These are phyloP conservation scores for Drosophila algonquin DNA, from an alignment of 2,888 invertebrate species.

Conservation along the genomic window DNA sequence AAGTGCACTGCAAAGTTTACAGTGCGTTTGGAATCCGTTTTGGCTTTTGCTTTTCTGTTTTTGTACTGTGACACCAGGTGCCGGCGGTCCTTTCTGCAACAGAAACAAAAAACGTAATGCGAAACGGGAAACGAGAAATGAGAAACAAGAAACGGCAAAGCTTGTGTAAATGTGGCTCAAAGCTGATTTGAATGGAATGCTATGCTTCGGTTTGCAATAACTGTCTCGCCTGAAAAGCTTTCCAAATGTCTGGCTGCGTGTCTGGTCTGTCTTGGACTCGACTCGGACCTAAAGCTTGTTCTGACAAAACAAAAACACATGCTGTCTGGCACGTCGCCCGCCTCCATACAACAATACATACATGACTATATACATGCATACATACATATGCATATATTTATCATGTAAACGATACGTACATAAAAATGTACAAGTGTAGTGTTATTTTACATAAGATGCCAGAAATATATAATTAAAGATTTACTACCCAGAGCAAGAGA, in stretches of 20 bases:
- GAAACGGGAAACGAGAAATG: neutral
- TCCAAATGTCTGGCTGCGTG: neutral
- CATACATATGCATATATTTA: neutral
- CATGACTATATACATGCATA: neutral
- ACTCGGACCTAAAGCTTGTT: neutral
- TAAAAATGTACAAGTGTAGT: conserved; percentile 3
- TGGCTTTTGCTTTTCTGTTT: conserved; percentile 34
- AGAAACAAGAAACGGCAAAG: neutral
- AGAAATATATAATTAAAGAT: neutral
- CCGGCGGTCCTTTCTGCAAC: conserved; percentile 37
- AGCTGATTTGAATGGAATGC: neutral
- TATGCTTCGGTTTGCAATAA: too few relatives aligned
- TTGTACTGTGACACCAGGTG: conserved; percentile 76
- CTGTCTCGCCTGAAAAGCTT: neutral
- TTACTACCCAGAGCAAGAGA: conserved; percentile 1
- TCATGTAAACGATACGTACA: neutral
- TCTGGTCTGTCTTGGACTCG: neutral
- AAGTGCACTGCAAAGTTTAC: conserved; percentile 24
- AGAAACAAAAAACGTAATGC: neutral
- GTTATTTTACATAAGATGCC: neutral
- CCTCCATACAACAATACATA: neutral
- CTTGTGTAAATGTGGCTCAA: conserved; percentile 3
- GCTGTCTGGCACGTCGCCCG: conserved; percentile 20
- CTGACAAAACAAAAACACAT: conserved; percentile 10
- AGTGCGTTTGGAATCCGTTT: conserved; percentile 14